phyloP scores from a whole-genome alignment of 2,113 vertebrate genomes.

The Lasiurus cinereus region DNA sequence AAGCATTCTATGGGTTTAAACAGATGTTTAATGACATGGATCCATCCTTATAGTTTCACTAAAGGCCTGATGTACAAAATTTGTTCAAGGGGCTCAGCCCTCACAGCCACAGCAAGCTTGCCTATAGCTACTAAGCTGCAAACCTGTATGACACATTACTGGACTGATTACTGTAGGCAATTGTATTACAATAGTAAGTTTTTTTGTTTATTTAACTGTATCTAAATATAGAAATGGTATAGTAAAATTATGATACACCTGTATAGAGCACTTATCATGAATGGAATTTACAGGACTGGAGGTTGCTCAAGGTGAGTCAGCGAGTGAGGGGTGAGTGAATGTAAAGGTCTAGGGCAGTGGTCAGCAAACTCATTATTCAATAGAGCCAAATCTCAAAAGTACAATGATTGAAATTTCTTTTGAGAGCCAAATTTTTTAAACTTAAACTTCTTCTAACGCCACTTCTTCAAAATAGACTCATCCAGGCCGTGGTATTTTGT shows the following conservation, averaged over 20 bases:
- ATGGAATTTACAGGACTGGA: not conserved
- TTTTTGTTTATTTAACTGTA: not conserved
- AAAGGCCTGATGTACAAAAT: too few relatives aligned
- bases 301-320: not conserved
- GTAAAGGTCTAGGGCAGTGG: not conserved
- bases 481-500: too few relatives aligned
- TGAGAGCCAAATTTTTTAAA: too few relatives aligned
- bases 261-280: not conserved
- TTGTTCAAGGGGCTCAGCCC: too few relatives aligned
- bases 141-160: not conserved
- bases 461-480: too few relatives aligned
- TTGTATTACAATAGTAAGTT: not conserved
- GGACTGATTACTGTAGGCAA: not conserved
- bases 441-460: too few relatives aligned
- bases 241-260: not conserved
- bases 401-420: too few relatives aligned
- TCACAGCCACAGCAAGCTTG: too few relatives aligned
- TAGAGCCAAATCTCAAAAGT: too few relatives aligned
- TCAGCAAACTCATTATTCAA: too few relatives aligned
- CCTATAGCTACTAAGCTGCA: not conserved
- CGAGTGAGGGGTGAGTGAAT: not conserved
- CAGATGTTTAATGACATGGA: not conserved
- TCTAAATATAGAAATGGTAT: not conserved
- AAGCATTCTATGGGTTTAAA: not conserved
- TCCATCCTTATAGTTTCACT: not conserved